Evolutionary conservation across 2,113 vertebrate species (phyloP), one percentile per base, ranked within the genome.

Genomic region (Turdus rufiventris): DNA sequence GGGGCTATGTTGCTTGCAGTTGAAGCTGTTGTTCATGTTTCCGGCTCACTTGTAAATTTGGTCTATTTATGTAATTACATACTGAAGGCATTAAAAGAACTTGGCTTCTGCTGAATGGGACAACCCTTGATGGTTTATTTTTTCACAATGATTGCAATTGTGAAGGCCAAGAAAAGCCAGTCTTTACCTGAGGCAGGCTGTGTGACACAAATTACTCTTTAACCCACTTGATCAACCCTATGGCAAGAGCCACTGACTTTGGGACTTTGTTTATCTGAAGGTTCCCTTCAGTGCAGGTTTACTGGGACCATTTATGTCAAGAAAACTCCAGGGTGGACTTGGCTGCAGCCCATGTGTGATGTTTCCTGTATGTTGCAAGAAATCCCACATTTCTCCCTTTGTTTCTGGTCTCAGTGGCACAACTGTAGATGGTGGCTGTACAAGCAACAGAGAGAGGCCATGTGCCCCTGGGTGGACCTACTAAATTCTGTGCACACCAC

Each of bases 61-160:
- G 14, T 43, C 47, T 66, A 33, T 93, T 91, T 91, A 48, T 93
- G 50, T 75, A 43, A 33, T 73, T 90, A 38, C 68, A 81, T 85
- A 47, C 11, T 91, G 50, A 88, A 85, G 71, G 62, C 47, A 23
- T 89, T 58, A 53, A 62, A 73, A 73, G 14, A 56, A 26, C 60
- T 87, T 93, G 70, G 58, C 54, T 92, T 85, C 74, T 91, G 47
- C 81, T 79, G 61, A 88, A 29, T 6, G 3, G 42, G 2, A 25
- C 38, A 82, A 87, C 45, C 85, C 56, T 83, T 63, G 45, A 13
- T 23, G 19, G 23, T 72, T 75, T 72, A 4, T 67, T 89, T 85
- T 89, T 91, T 82, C 58, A 66, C 76, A 51, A 23, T 15, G 14
- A 28, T 63, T 82, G 28, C 62, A 73, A 26, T 88, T 62, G 11